Conservation (phyloP, 2,888 invertebrate genomes). For the Drosophila sordidapex region DNA sequence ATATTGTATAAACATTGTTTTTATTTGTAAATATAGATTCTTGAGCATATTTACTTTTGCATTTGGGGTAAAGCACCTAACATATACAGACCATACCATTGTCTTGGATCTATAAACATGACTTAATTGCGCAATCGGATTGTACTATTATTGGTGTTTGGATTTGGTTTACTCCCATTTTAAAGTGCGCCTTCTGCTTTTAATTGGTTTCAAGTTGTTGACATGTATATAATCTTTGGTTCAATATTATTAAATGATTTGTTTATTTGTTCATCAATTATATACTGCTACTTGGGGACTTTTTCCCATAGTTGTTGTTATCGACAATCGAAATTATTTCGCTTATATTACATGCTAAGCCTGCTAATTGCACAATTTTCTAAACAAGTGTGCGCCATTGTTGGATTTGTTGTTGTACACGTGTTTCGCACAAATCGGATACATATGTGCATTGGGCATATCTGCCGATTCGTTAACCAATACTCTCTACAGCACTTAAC, state of each 20-base stretch:
- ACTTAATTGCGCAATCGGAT: not conserved
- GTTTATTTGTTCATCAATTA: conserved; percentile 51
- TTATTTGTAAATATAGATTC: conserved; percentile 20
- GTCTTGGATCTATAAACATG: conserved; percentile 25
- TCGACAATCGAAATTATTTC: conserved; percentile 45
- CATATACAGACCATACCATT: conserved; percentile 1
- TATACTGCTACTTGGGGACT: conserved; percentile 38
- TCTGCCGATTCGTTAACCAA: conserved; percentile 12
- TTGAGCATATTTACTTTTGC: conserved; percentile 19
- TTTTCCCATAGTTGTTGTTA: conserved; percentile 34
- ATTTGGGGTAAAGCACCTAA: conserved; percentile 45
- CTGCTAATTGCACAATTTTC: conserved; percentile 43
- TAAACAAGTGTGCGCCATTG: conserved; percentile 3
- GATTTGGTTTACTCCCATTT: not conserved
- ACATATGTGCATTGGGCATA: not conserved
- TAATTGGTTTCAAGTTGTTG: conserved; percentile 25
- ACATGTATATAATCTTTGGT: conserved; percentile 57
- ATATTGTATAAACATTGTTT: conserved; percentile 21
- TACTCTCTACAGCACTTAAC: conserved; percentile 1
- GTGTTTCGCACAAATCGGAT: conserved; percentile 34
- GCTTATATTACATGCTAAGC: conserved; percentile 16
- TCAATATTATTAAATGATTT: conserved; percentile 56
- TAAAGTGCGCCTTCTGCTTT: not conserved
- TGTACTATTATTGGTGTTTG: conserved; percentile 3
- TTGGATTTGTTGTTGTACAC: not conserved